These are phyloP conservation scores for Trichoplusia ni DNA, from an alignment of 1,140 invertebrate genomes.

Conservation along the genomic window DNA sequence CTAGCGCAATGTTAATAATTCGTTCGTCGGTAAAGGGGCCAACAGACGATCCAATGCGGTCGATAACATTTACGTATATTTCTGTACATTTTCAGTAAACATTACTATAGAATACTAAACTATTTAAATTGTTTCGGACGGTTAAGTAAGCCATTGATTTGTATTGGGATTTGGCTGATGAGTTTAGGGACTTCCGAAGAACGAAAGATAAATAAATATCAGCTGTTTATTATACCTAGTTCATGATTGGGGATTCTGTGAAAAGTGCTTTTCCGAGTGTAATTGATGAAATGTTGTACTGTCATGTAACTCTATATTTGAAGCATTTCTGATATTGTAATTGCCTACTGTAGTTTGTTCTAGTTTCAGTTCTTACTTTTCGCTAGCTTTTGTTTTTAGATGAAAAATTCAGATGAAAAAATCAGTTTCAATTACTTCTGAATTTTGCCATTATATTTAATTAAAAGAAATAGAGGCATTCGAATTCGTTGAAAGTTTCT, in stretches of 20 bases:
- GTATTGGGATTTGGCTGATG: constrained; percentile 9
- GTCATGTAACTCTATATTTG: too few species aligned
- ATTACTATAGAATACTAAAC: not conserved
- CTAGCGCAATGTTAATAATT: constrained; percentile 23
- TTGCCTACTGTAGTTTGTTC: too few species aligned
- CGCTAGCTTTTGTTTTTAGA: too few species aligned
- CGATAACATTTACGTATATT: constrained; percentile 21
- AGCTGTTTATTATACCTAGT: constrained; percentile 4
- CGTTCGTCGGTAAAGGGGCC: constrained; percentile 20
- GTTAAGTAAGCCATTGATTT: not conserved
- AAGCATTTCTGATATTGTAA: too few species aligned
- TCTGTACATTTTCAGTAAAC: not conserved
- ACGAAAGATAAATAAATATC: constrained; percentile 1
- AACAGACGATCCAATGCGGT: constrained; percentile 12
- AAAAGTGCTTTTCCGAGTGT: not conserved
- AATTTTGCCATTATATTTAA: too few species aligned
- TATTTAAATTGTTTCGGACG: constrained; percentile 15
- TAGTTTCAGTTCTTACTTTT: too few species aligned
- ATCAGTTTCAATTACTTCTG: too few species aligned
- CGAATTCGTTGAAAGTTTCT: too few species aligned
- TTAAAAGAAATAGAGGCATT: too few species aligned
- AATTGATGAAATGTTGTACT: not conserved
- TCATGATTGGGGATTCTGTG: not conserved
- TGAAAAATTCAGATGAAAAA: too few species aligned
- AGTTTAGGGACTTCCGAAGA: constrained; percentile 12